Percentiles rank a stretch among this genome's conserved stretches.
phyloP scores from a whole-genome alignment of 1,140 invertebrate species.

The Drosophila azteca region DNA sequence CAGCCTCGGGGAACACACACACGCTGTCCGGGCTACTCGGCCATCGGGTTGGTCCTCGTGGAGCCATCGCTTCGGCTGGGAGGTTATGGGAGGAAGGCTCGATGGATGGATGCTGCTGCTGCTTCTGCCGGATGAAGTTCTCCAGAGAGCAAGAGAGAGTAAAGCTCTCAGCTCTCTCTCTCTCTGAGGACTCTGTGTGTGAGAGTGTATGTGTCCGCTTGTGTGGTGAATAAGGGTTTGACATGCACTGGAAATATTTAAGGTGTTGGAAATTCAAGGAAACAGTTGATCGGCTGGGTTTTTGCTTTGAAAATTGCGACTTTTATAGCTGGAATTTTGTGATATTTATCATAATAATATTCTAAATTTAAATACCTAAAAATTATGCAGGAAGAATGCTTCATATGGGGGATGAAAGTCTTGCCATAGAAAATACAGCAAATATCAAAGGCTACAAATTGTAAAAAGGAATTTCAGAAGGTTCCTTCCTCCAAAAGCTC shows the following conservation, averaged over 20 bases:
- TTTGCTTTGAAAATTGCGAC: too few species aligned
- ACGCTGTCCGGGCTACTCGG: slow-evolving; percentile 6
- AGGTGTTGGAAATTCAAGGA: accelerated
- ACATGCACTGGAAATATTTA: slow-evolving; percentile 37
- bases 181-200: not conserved
- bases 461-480: too few species aligned
- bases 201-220: not conserved
- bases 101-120: slow-evolving; percentile 22
- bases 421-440: too few species aligned
- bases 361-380: too few species aligned
- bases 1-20: too few species aligned
- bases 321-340: too few species aligned
- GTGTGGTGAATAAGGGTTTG: slow-evolving; percentile 51
- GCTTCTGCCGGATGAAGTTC: slow-evolving; percentile 62
- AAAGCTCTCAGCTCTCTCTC: slow-evolving; percentile 41
- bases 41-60: slow-evolving; percentile 17
- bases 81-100: slow-evolving; percentile 36
- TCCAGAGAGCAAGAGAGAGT: slow-evolving; percentile 24
- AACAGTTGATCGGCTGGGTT: not conserved
- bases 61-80: slow-evolving; percentile 34
- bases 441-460: too few species aligned
- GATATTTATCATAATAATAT: too few species aligned
- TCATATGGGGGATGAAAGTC: too few species aligned
- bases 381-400: too few species aligned
- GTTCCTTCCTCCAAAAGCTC: too few species aligned